Base-by-base conservation (phyloP, 2,888 invertebrate species). In the Harmothoe impar region DNA sequence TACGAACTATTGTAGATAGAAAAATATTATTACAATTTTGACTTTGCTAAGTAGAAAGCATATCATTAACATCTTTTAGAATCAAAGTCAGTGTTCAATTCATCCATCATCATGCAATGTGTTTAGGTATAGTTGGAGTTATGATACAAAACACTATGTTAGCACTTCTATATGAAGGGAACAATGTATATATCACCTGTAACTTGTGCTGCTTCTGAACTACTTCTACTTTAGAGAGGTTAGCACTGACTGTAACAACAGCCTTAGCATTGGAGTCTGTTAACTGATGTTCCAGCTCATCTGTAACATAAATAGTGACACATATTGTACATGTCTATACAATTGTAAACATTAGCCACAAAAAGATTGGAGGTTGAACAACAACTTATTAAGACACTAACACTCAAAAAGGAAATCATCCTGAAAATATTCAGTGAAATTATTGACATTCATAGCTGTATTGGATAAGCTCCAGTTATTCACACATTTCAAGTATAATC, bases 211-310 rank as follows among this genome's bases (percentile, higher is more conserved):
- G 10, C 31, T 72, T 72, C 29, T 29, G 25, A 0, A 72, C 72
- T 72, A 17, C 72, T 29, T 72, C 7, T 15, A 72, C 29, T 29
- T 25, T 72, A 7, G 72, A 3, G 0, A 72, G 25, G 29, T 72
- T 72, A 7, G 72, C 72, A 29, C 72, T 72, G 29, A 72, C 17
- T 1, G 72, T 72, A 25, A 72, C 1, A 15, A 72, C 29, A n/a
- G 7, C 72, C 29, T 72, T 72, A 25, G 72, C 72, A 15, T 72
- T 72, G 72, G n/a, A 72, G 72, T 72, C 72, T 72, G 25, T 29
- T 25, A 72, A 3, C 25, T 72, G 72, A 15, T 72, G 72, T 25
- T 72, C n/a, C 25, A 72, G 72, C 17, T 72, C 72, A 72, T 72
- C 72, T 72, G 72, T 62, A 17, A 52, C 17, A 17, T 52, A 17